These are phyloP conservation scores for Phylloscopus collybita DNA, from an alignment of 2,797 vertebrate genomes.

Conservation along the genomic window DNA sequence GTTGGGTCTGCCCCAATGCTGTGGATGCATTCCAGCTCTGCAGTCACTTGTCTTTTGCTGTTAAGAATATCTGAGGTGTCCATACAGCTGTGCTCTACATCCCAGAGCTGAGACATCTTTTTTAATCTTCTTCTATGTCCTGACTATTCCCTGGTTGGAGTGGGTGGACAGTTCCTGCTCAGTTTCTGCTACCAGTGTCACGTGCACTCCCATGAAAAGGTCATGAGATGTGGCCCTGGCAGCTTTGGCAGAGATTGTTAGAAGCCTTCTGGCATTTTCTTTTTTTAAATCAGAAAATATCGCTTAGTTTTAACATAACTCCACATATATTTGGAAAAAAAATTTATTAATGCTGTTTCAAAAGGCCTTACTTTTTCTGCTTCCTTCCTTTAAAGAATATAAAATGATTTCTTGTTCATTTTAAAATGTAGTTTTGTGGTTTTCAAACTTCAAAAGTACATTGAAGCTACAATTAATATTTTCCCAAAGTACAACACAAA, in stretches of 20 bases:
- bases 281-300: slow-evolving; percentile 5
- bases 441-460: background rate
- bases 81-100: background rate
- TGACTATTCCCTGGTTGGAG: background rate
- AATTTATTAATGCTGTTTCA: background rate
- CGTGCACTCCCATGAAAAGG: background rate
- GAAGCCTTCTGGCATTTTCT: background rate
- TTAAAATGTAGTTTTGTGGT: background rate
- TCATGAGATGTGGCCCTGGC: background rate
- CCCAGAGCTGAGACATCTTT: background rate
- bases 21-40: background rate
- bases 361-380: background rate
- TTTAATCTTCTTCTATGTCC: background rate
- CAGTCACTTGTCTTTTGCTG: background rate
- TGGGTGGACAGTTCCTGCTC: background rate
- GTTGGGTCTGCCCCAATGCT: background rate
- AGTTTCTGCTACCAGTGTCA: background rate
- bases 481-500: background rate
- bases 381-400: background rate
- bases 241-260: background rate
- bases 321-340: background rate
- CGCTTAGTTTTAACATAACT: background rate
- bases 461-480: background rate
- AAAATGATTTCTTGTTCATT: background rate
- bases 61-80: background rate